Conservation (phyloP, 2,797 vertebrate genomes). For the Lophius americanus region DNA sequence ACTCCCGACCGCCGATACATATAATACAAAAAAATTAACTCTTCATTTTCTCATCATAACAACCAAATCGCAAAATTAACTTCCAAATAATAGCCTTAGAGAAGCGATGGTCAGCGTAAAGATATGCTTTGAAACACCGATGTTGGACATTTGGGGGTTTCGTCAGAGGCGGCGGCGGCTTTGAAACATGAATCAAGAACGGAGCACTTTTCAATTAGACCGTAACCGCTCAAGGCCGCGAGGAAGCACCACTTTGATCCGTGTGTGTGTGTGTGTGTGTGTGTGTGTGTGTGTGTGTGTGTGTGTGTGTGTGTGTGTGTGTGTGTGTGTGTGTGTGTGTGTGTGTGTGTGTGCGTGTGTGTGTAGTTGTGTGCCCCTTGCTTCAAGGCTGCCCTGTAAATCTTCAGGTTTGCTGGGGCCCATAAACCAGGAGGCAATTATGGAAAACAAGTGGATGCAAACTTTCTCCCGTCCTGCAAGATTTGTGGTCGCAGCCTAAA, state of each 20-base stretch:
- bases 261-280: constrained; percentile 30
- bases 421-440: constrained; percentile 74
- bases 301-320: no score
- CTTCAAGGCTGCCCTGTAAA: constrained; percentile 56
- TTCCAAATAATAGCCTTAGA: no score
- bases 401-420: constrained; percentile 55
- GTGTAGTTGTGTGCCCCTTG: constrained; percentile 27
- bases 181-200: constrained; percentile 51
- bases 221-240: constrained; percentile 44
- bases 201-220: constrained; percentile 66
- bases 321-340: no score
- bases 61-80: no score
- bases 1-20: no score
- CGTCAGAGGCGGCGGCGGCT: constrained; percentile 34
- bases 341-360: no score
- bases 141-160: constrained; percentile 31
- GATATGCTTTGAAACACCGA: constrained; percentile 21
- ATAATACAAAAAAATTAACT: no score
- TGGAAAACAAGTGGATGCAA: constrained; percentile 75
- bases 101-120: background rate
- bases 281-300: constrained; percentile 46
- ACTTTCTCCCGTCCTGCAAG: constrained; percentile 61
- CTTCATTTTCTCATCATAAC: no score
- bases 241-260: constrained; percentile 54
- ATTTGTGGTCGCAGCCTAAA: constrained; percentile 72